These are phyloP conservation scores for Glandiceps talaboti DNA, from an alignment of 53 echinoderm and acorn worm species.

Conservation along the genomic window DNA sequence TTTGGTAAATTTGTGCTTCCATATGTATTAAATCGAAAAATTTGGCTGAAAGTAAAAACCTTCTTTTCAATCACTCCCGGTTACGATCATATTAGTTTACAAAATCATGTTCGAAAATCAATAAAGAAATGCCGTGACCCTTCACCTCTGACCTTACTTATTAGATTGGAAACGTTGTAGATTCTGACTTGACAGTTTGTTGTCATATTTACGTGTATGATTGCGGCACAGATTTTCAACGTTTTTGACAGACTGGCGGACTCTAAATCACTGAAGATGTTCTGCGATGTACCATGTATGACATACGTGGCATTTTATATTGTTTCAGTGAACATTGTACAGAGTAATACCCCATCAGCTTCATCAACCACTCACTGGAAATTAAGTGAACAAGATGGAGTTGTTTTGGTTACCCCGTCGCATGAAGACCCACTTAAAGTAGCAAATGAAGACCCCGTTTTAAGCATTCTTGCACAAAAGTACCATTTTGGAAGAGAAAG, in stretches of 20 bases:
- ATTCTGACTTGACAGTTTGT: too few species aligned
- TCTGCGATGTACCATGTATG: conserved; percentile 57
- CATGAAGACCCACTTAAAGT: conserved; percentile 45
- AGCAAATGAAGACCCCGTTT: conserved; percentile 62
- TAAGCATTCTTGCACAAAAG: conserved; percentile 52
- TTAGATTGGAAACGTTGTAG: background rate
- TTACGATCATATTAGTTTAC: too few species aligned
- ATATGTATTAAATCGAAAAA: too few species aligned
- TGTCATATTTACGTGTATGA: too few species aligned
- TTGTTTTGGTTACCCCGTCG: conserved; percentile 48
- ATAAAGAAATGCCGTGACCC: too few species aligned
- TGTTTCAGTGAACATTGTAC: conserved; percentile 56
- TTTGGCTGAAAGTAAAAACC: too few species aligned
- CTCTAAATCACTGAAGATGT: conserved; percentile 19
- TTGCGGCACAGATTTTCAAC: too few species aligned
- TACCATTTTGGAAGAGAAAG: conserved; percentile 33
- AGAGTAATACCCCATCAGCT: conserved; percentile 54
- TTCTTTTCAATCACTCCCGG: too few species aligned
- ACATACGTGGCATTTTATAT: conserved; percentile 70
- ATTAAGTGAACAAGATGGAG: conserved; percentile 50
- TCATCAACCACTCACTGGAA: conserved; percentile 51
- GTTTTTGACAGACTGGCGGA: background rate
- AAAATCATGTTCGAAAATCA: too few species aligned
- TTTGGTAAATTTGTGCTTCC: too few species aligned
- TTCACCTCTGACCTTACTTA: background rate